Base-by-base conservation (phyloP, 2,888 invertebrate species). In the Antheraea yamamai region DNA sequence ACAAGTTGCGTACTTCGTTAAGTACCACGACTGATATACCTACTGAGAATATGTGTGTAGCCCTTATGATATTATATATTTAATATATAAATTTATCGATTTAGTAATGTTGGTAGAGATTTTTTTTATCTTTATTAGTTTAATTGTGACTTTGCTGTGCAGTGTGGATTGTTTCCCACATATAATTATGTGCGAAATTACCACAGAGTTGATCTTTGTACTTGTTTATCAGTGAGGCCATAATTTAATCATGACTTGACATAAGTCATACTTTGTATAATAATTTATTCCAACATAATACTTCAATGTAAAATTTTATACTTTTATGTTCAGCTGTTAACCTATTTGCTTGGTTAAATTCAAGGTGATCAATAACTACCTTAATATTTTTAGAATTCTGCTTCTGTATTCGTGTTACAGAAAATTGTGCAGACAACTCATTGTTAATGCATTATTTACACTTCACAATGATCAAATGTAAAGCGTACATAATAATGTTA, bases 161-260 rank as follows among this genome's bases (percentile, higher is more conserved):
- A 78, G 30, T 78, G 23, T 72, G 39, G 61, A 26, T 73, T 47
- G 75, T 76, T 39, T 52, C 23, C 74, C 73, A 74, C 16, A 16
- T 75, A 73, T 79, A 77, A 77, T 78, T 78, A 64, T 47, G 26
- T 66, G 30, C 26, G 16, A 30, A 26, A 26, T 23, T 26, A 26
- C 6, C 6, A 8, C 14, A 7, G 73, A 73, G 72, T 68, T 81
- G 81, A 83, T 78, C 81, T 83, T 83, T 83, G 83, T 79, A 80
- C 79, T 74, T 47, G 64, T 74, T 73, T 61, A 39, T 73, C 73
- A 73, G 35, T 73, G 55, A 55, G 35, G 55, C 35, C 73, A 73
- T 73, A 26, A 52, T 73, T 51, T 52, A 6, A 20, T 26, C 4
- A 35, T 73, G 73, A 73, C 52, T 51, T 52, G 20, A 30, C 20